Base-by-base conservation (phyloP, 2,113 vertebrate genomes). In the Pseudorectes ferrugineus region DNA sequence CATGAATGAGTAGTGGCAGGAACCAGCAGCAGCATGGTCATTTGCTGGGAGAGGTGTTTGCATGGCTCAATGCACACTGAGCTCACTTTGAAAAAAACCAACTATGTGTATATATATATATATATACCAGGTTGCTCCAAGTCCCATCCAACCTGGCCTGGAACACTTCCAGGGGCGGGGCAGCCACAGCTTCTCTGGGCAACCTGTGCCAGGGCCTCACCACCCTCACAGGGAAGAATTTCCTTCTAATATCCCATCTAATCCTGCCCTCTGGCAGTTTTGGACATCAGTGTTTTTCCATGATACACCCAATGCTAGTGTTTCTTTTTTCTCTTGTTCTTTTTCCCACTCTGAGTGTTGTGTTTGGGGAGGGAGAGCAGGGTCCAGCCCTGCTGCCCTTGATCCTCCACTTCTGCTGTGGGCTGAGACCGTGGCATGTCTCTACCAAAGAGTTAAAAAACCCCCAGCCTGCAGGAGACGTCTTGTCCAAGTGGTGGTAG, bases 401-500 rank as follows among this genome's bases (percentile, higher is more conserved):
- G 0, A 33, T 68, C 45, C 35, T 66, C 35, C 1, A 0, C 42
- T 92, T 62, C 2, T 8, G 35, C 71, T 35, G 21, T 3, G 2
- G n/a, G 40, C 49, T 57, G 51, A 57, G 18, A 35, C 18, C 0
- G 0, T 2, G 3, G 48, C 5, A 3, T 1, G 7, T 20, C 88
- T 59, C 83, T 79, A 90, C 22, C 62, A 65, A 83, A 63, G 78
- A 81, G 85, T 93, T 92, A 95, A 95, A 65, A 88, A 92, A 38
- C 7, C 1, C 33, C n/a, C 58, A 58, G 62, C 1, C 2, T 54
- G 54, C 36, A 92, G 45, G 38, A 85, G 78, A 93, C 6, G 14
- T 81, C 85, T 83, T 90, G 88, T 94, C 96, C 95, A 94, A 94
- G 89, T 0, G 65, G 82, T 0, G 73, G 88, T 90, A 96, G 79